Percentiles rank a stretch among this genome's conserved stretches.
Evolutionary conservation across 2,888 invertebrate species (phyloP).

Genomic region (Eucera pruinosa): DNA sequence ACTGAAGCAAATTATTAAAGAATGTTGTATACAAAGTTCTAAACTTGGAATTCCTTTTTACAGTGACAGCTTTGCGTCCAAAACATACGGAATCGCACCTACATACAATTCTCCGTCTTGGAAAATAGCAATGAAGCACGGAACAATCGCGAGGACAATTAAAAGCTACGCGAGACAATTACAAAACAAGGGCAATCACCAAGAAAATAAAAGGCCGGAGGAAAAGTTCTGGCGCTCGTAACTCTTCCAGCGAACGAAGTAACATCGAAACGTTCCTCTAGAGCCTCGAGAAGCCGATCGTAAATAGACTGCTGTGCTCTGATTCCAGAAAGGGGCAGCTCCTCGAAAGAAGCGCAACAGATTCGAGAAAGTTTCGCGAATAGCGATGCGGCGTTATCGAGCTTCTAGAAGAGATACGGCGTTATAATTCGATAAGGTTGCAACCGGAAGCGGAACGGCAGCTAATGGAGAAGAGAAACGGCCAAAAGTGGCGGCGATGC

Average conservation of each 20-base stretch:
- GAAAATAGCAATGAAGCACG: conserved; percentile 14
- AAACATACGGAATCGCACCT: conserved; percentile 22
- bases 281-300: background rate
- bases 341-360: no score
- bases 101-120: background rate
- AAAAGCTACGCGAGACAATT: no score
- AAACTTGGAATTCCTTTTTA: background rate
- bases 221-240: background rate
- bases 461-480: conserved; percentile 63
- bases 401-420: conserved; percentile 44
- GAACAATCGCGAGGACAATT: conserved; percentile 23
- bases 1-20: no score
- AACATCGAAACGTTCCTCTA: background rate
- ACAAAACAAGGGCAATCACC: no score
- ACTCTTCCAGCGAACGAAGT: conserved; percentile 5
- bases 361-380: background rate
- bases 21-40: no score
- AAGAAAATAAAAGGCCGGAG: background rate
- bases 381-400: conserved; percentile 6
- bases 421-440: conserved; percentile 67
- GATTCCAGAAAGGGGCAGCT: no score
- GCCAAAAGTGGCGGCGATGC: conserved; percentile 57
- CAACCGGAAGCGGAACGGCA: conserved; percentile 45
- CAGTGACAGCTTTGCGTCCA: background rate
- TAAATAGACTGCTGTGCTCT: no score